A percentile compares a stretch with the other conserved stretches of the same genome.
Evolutionary conservation across 2,797 vertebrate genomes (phyloP).

Genomic region (Perdix hodgsoniae): DNA sequence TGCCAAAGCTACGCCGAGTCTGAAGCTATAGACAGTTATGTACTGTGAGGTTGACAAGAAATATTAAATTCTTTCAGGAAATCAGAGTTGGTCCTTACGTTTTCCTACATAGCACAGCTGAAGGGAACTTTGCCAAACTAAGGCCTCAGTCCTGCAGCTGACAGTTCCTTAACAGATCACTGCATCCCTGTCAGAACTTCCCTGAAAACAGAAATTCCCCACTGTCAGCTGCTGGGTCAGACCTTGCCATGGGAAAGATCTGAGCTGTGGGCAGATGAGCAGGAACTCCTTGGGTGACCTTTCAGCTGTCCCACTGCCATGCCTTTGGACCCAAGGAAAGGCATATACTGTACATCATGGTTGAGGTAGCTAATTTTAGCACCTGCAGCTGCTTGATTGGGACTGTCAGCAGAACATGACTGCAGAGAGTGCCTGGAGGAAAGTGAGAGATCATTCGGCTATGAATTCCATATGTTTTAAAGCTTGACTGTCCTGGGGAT

Average conservation of each 20-base stretch:
- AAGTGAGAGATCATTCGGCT: not conserved
- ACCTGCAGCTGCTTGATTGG: not conserved
- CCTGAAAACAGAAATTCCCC: not conserved
- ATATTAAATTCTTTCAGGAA: not conserved
- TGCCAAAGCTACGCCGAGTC: not conserved
- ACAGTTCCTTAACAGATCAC: not conserved
- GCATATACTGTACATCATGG: rapidly evolving
- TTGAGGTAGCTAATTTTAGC: not conserved
- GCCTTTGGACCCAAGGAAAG: not conserved
- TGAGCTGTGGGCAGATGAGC: not conserved
- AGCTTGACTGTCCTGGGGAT: not conserved
- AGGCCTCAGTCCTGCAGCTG: not conserved
- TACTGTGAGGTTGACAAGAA: not conserved
- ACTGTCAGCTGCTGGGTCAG: not conserved
- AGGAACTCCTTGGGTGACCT: not conserved
- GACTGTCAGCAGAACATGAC: not conserved
- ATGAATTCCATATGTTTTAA: not conserved
- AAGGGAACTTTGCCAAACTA: not conserved
- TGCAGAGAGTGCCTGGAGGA: slow-evolving; percentile 4
- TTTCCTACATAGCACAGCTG: not conserved
- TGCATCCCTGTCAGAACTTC: not conserved
- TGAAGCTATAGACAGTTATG: not conserved
- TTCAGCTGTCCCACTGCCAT: not conserved
- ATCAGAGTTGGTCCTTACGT: not conserved
- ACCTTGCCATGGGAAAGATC: not conserved